Percentiles rank a stretch among this genome's conserved stretches.
Evolutionary conservation across 2,888 invertebrate genomes (phyloP).

Genomic region (Apamea crenata): DNA sequence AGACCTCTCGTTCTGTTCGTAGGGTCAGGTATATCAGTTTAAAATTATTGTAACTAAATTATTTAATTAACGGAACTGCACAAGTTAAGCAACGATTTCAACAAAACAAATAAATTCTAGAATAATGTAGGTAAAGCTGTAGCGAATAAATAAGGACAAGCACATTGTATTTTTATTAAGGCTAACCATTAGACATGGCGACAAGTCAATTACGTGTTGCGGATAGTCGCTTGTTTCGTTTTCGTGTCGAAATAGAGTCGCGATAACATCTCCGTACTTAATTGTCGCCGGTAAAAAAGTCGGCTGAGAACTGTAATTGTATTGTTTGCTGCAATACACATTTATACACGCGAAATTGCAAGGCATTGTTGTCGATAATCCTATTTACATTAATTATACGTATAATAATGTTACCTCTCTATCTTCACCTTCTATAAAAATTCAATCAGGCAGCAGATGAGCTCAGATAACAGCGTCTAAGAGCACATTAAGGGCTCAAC

Average conservation of each 20-base stretch:
- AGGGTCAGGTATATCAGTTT: not conserved
- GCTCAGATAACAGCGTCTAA: conserved; percentile 15
- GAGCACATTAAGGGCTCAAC: conserved; percentile 31
- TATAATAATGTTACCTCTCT: not conserved
- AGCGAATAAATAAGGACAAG: not conserved
- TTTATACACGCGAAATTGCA: conserved; percentile 39
- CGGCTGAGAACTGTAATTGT: conserved; percentile 41
- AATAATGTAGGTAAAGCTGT: conserved; percentile 8
- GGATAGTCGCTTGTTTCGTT: conserved; percentile 57
- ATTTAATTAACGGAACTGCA: not conserved
- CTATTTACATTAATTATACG: conserved; percentile 13
- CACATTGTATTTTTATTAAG: conserved; percentile 52
- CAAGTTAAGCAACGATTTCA: not conserved
- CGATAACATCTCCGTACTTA: conserved; percentile 61
- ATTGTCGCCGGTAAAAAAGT: conserved; percentile 50
- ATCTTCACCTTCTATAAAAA: conserved; percentile 20
- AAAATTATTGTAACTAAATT: not conserved
- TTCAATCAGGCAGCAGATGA: conserved; percentile 41
- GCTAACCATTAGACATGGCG: conserved; percentile 67
- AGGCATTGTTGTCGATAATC: conserved; percentile 30
- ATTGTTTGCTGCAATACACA: conserved; percentile 53
- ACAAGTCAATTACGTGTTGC: conserved; percentile 70
- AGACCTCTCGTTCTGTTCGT: not conserved
- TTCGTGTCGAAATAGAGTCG: conserved; percentile 57
- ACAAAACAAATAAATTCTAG: conserved; percentile 7